Conservation (phyloP, 2,888 invertebrate genomes). For the Coelopa pilipes region DNA sequence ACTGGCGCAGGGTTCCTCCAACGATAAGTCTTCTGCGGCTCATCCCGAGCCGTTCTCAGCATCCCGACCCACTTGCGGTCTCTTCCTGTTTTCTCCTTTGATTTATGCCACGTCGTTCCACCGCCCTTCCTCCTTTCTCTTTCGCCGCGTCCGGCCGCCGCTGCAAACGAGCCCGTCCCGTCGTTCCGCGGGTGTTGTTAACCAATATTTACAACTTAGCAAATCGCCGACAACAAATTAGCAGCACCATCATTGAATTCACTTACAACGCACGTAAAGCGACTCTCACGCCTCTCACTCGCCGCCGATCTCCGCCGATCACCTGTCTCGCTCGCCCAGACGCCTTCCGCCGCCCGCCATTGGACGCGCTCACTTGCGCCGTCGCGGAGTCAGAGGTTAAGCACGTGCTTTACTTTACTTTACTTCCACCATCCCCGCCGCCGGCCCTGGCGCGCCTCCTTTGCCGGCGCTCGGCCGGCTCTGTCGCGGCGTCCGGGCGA, state of each 20-base stretch:
- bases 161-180: not conserved
- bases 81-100: too few relatives aligned
- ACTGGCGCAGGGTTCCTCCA: too few relatives aligned
- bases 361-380: not conserved
- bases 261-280: slow-evolving; percentile 8
- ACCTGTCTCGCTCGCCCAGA: not conserved
- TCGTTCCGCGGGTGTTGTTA: not conserved
- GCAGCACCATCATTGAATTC: not conserved
- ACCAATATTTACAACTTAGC: slow-evolving; percentile 30
- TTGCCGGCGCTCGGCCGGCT: not conserved
- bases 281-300: slow-evolving; percentile 12
- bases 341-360: too few relatives aligned
- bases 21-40: too few relatives aligned
- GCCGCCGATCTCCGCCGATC: not conserved
- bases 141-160: not conserved
- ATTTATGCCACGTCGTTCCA: too few relatives aligned
- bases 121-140: not conserved
- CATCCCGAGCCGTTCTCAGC: too few relatives aligned
- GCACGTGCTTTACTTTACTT: slow-evolving; percentile 27
- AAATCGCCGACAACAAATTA: not conserved
- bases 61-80: too few relatives aligned
- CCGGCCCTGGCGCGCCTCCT: not conserved
- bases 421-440: not conserved
- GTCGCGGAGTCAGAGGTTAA: slow-evolving; percentile 25
- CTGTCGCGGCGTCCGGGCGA: not conserved